A percentile compares a stretch with the other conserved stretches of the same genome.
Conservation (phyloP, 2,797 vertebrate genomes). For the Leptoclinus maculatus region DNA sequence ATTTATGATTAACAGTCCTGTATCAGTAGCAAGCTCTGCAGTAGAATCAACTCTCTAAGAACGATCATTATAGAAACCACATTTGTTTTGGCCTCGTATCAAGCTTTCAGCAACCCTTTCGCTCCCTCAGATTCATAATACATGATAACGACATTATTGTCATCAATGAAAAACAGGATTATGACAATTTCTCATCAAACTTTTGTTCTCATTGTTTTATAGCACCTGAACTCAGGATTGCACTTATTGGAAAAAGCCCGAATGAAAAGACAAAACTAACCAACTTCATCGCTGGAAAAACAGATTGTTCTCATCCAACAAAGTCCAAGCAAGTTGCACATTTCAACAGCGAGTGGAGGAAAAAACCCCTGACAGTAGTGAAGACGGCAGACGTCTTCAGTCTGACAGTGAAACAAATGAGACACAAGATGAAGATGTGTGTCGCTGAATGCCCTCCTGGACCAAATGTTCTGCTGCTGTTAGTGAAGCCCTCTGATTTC, state of each 20-base stretch:
- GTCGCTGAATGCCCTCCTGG: conserved; percentile 25
- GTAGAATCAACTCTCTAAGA: too few species aligned
- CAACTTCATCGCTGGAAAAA: conserved; percentile 22
- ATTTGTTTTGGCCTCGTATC: not conserved
- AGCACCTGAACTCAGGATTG: conserved; percentile 47
- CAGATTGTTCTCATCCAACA: not conserved
- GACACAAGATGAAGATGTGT: conserved; percentile 5
- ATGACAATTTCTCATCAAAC: not conserved
- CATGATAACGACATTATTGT: not conserved
- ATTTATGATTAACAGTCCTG: not conserved
- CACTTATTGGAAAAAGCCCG: conserved; percentile 44
- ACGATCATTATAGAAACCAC: too few species aligned
- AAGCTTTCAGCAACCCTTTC: not conserved
- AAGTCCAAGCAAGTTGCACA: not conserved
- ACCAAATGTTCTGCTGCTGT: conserved; percentile 59
- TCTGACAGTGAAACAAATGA: not conserved
- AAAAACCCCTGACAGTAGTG: conserved; percentile 29
- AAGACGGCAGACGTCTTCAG: conserved; percentile 47
- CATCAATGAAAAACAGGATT: not conserved
- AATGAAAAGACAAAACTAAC: conserved; percentile 16
- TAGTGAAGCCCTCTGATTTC: conserved; percentile 48
- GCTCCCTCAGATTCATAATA: not conserved
- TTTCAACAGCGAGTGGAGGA: not conserved
- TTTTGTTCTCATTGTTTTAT: conserved; percentile 19
- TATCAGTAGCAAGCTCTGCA: too few species aligned